Evolutionary conservation across 2,888 invertebrate species (phyloP).

Genomic region (Osedax frankpressi): DNA sequence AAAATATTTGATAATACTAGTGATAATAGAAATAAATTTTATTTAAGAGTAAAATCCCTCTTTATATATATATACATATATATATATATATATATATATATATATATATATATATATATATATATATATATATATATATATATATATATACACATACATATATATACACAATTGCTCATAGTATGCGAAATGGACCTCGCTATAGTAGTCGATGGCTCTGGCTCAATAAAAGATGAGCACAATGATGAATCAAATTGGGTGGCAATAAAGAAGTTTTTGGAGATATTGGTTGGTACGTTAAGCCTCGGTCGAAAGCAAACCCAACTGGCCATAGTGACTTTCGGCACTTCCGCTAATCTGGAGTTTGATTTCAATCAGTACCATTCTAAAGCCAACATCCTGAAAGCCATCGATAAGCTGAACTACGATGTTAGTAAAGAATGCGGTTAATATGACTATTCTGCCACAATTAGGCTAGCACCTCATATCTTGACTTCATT

Average conservation of each 20-base stretch:
- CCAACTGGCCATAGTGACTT: background rate
- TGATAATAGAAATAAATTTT: no score
- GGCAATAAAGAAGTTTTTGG: background rate
- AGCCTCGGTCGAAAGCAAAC: background rate
- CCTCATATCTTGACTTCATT: no score
- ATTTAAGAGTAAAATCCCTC: no score
- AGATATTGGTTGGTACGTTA: background rate
- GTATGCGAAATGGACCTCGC: background rate
- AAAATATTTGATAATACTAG: no score
- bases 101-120: no score
- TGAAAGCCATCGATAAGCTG: background rate
- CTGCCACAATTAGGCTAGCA: no score
- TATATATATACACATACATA: no score
- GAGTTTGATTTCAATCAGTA: background rate
- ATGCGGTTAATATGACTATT: no score
- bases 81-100: no score
- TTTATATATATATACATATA: no score
- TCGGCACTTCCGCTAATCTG: background rate
- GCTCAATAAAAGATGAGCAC: background rate
- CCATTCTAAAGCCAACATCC: background rate
- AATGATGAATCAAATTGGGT: background rate
- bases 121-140: no score
- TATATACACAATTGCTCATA: no score
- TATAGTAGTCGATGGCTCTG: background rate
- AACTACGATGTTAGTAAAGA: background rate